These are phyloP conservation scores for Lichenostomus cassidix DNA, from an alignment of 2,113 vertebrate species.

Conservation along the genomic window DNA sequence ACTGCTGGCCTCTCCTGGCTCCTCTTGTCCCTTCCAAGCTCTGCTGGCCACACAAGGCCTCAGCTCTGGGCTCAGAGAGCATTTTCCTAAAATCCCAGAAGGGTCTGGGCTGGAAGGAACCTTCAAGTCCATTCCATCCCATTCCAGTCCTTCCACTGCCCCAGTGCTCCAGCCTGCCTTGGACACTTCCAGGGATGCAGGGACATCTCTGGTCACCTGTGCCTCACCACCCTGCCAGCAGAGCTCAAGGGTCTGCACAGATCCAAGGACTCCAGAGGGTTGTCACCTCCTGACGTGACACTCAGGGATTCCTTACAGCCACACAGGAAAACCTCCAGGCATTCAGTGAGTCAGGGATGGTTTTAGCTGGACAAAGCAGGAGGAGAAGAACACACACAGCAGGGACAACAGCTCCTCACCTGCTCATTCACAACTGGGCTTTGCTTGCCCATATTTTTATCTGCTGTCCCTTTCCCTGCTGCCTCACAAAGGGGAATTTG, in stretches of 20 bases:
- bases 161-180: background rate
- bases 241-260: background rate
- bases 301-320: background rate
- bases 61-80: background rate
- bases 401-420: background rate
- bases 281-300: background rate
- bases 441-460: background rate
- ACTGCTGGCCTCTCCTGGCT: background rate
- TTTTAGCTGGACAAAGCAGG: background rate
- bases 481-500: background rate
- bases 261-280: background rate
- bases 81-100: background rate
- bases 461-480: background rate
- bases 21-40: background rate
- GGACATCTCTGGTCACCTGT: background rate
- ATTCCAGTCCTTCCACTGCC: accelerated
- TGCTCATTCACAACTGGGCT: accelerated
- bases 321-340: background rate
- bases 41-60: background rate
- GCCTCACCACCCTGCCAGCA: background rate
- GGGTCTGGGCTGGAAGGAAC: background rate
- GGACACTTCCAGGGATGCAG: background rate
- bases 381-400: background rate
- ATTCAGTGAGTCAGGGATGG: background rate
- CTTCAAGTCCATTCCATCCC: accelerated